A percentile compares a stretch with the other conserved stretches of the same genome.
phyloP scores from a whole-genome alignment of 2,797 vertebrate genomes.

The Anableps anableps region DNA sequence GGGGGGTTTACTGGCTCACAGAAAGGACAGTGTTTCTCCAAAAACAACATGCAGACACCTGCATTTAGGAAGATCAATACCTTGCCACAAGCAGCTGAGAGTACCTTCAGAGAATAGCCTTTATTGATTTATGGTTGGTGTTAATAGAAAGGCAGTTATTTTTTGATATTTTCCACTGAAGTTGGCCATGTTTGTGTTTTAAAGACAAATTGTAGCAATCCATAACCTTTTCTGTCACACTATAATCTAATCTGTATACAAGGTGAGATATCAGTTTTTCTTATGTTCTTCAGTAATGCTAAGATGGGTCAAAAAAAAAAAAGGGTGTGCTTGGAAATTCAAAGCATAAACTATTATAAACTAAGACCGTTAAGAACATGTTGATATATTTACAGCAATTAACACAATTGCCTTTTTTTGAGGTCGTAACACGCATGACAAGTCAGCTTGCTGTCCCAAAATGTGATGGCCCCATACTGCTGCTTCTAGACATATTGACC shows the following conservation, averaged over 20 bases:
- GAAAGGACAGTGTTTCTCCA: conserved; percentile 56
- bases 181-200: conserved; percentile 28
- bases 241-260: conserved; percentile 17
- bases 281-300: neutral
- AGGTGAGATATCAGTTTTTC: neutral
- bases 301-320: neutral
- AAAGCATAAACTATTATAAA: neutral
- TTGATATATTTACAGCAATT: conserved; percentile 15
- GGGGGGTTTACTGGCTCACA: conserved; percentile 49
- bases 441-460: conserved; percentile 64
- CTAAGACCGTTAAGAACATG: neutral
- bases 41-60: conserved; percentile 72
- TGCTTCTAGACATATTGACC: conserved; percentile 76
- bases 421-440: conserved; percentile 59
- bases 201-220: conserved; percentile 30
- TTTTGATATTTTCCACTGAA: conserved; percentile 40
- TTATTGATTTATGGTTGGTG: conserved; percentile 73
- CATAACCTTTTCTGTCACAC: conserved; percentile 10
- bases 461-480: conserved; percentile 71
- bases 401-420: neutral
- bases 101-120: conserved; percentile 57
- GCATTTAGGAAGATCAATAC: conserved; percentile 80
- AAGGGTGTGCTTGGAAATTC: neutral
- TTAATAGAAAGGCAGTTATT: conserved; percentile 68
- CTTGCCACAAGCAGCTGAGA: conserved; percentile 63